Percentiles rank a stretch among this genome's conserved stretches.
Conservation (phyloP, 2,797 vertebrate genomes). For the Neosilurus hyrtlii region DNA sequence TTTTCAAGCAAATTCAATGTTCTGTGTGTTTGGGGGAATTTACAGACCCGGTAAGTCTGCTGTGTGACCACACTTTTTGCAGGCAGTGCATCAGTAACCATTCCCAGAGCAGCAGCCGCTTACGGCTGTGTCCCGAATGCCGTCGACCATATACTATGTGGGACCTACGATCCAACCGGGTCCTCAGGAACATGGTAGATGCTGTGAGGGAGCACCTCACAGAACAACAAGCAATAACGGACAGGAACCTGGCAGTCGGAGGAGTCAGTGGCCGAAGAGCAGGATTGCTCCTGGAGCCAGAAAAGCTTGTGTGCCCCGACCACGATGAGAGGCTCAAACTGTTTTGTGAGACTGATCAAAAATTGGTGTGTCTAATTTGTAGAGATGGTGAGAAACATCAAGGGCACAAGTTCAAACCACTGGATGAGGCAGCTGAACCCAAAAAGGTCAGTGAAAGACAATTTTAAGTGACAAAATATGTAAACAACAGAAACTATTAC, state of each 20-base stretch:
- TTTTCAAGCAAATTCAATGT: conserved; percentile 60
- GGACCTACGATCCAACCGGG: conserved; percentile 52
- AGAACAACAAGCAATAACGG: conserved; percentile 43
- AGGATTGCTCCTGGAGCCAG: conserved; percentile 23
- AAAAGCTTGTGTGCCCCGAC: conserved; percentile 56
- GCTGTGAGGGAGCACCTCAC: conserved; percentile 54
- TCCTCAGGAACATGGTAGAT: conserved; percentile 56
- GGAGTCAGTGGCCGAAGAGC: not conserved
- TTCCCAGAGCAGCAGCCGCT: conserved; percentile 31
- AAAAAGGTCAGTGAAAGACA: conserved; percentile 51
- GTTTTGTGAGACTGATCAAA: conserved; percentile 67
- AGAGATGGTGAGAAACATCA: conserved; percentile 60
- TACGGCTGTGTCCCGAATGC: conserved; percentile 59
- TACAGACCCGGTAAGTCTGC: conserved; percentile 61
- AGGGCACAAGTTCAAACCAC: conserved; percentile 62
- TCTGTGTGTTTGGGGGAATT: conserved; percentile 60
- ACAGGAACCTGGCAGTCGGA: not conserved
- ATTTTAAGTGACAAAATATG: not conserved
- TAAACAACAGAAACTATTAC: not conserved
- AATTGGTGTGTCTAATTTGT: conserved; percentile 62
- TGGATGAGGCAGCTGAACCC: conserved; percentile 60
- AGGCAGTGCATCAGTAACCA: conserved; percentile 55
- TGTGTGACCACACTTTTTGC: conserved; percentile 67
- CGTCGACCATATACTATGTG: conserved; percentile 32
- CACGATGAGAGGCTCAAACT: conserved; percentile 68